phyloP scores from a whole-genome alignment of 1,140 invertebrate genomes.

The Drosophila athabasca region DNA sequence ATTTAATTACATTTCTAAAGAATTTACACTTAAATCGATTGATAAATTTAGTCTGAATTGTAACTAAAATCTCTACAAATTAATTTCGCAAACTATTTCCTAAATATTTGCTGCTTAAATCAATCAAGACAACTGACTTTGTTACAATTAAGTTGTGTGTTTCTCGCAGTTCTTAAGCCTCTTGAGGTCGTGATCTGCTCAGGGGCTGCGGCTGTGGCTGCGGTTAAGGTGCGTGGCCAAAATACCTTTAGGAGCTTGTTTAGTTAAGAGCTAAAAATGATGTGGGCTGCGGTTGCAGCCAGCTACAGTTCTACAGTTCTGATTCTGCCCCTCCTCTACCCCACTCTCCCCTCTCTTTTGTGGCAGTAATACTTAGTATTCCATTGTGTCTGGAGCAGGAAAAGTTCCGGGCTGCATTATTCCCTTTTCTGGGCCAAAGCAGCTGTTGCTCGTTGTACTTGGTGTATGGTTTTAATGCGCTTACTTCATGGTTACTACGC shows the following conservation, averaged over 20 bases:
- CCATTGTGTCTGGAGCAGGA: background rate
- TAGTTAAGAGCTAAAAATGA: conserved; percentile 54
- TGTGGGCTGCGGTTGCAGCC: conserved; percentile 36
- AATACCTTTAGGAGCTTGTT: conserved; percentile 47
- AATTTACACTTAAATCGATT: too few species aligned
- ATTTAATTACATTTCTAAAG: too few species aligned
- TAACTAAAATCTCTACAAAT: too few species aligned
- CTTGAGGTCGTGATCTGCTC: conserved; percentile 41
- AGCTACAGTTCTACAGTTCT: background rate
- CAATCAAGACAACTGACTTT: conserved; percentile 19
- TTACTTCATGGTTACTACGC: conserved; percentile 29
- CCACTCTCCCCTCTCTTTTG: background rate
- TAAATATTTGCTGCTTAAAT: conserved; percentile 3
- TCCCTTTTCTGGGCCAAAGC: conserved; percentile 13
- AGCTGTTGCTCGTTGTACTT: conserved; percentile 57
- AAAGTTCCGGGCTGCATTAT: conserved; percentile 21
- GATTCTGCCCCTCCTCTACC: background rate
- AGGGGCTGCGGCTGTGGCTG: conserved; percentile 1
- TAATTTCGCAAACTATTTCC: background rate
- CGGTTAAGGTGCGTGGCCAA: conserved; percentile 43
- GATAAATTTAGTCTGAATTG: too few species aligned
- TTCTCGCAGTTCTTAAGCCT: conserved; percentile 14
- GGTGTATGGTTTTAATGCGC: conserved; percentile 47
- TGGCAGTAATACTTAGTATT: background rate
- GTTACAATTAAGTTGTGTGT: conserved; percentile 39